A percentile compares a stretch with the other conserved stretches of the same genome.
These are phyloP conservation scores for Cyrtorhinus lividipennis DNA, from an alignment of 1,140 invertebrate genomes.

Conservation along the genomic window DNA sequence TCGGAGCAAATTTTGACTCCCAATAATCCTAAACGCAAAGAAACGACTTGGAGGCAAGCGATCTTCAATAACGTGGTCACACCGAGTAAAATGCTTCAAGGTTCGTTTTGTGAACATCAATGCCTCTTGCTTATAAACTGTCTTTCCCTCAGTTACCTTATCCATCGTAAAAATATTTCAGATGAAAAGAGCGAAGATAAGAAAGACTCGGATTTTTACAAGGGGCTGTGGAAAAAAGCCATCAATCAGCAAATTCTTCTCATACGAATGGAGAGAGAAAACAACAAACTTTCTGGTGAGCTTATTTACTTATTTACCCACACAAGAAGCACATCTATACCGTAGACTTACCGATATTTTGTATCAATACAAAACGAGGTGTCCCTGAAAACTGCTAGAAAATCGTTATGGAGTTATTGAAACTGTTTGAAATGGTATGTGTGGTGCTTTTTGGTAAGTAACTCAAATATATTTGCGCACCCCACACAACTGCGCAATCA, in stretches of 20 bases:
- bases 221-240: constrained; percentile 79
- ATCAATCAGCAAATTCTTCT: constrained; percentile 83
- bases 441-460: too few species aligned
- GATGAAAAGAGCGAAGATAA: constrained; percentile 29
- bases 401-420: too few species aligned
- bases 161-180: too few species aligned
- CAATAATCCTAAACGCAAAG: constrained; percentile 26
- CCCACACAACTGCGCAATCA: too few species aligned
- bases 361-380: too few species aligned
- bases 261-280: constrained; percentile 90
- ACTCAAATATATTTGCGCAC: too few species aligned
- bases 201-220: constrained; percentile 46
- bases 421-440: too few species aligned
- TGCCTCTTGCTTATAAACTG: not conserved
- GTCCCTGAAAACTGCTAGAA: too few species aligned
- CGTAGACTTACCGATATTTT: too few species aligned
- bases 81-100: constrained; percentile 36
- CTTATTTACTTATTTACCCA: not conserved
- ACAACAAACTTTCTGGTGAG: constrained; percentile 60
- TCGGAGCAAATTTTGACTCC: constrained; percentile 30
- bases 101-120: not conserved
- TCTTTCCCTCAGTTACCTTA: not conserved
- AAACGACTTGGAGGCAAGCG: constrained; percentile 70
- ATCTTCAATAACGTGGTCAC: constrained; percentile 77
- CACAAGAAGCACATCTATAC: too few species aligned